Evolutionary conservation across 2,888 invertebrate genomes (phyloP).

Genomic region (Caenorhabditis becei): DNA sequence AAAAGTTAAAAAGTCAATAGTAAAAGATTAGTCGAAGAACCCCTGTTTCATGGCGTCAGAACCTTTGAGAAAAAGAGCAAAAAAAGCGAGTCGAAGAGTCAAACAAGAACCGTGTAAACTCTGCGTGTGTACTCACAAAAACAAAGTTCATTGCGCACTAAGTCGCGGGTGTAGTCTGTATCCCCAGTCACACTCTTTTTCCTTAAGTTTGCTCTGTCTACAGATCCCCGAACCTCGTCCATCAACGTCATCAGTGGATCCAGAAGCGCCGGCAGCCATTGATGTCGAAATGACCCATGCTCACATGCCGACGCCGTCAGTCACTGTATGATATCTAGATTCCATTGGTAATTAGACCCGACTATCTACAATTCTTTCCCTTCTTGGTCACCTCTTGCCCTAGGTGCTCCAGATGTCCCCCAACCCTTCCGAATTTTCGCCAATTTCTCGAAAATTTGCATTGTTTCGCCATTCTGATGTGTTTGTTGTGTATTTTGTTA

Average conservation of each 20-base stretch:
- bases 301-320: slow-evolving; percentile 46
- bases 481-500: slow-evolving; percentile 18
- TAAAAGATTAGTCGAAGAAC: background rate
- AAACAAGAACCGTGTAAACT: slow-evolving; percentile 40
- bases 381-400: slow-evolving; percentile 39
- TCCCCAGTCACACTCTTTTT: background rate
- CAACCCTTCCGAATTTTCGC: slow-evolving; percentile 17
- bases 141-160: slow-evolving; percentile 28
- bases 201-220: background rate
- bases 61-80: background rate
- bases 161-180: slow-evolving; percentile 30
- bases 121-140: slow-evolving; percentile 5
- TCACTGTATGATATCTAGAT: slow-evolving; percentile 15
- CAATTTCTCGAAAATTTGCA: slow-evolving; percentile 23
- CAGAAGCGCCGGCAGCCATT: slow-evolving; percentile 45
- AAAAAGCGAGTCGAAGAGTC: slow-evolving; percentile 1
- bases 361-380: slow-evolving; percentile 7
- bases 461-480: slow-evolving; percentile 14
- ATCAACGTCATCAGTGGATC: slow-evolving; percentile 28
- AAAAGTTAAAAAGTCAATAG: background rate
- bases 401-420: slow-evolving; percentile 28
- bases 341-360: slow-evolving; percentile 1
- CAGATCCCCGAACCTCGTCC: slow-evolving; percentile 32
- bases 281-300: slow-evolving; percentile 59
- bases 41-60: background rate